phyloP scores from a whole-genome alignment of 2,797 vertebrate genomes.

The Oreortyx pictus region DNA sequence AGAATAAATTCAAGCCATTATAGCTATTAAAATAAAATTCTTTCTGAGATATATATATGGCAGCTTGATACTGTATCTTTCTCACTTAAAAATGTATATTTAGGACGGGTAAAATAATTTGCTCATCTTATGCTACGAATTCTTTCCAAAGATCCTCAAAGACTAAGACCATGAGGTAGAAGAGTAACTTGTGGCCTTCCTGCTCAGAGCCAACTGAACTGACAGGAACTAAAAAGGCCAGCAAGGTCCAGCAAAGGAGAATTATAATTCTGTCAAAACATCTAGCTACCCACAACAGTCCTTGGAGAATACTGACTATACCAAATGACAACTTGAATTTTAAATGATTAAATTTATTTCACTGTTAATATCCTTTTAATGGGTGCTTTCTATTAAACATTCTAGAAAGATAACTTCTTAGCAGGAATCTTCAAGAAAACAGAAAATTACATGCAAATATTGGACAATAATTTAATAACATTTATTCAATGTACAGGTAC shows the following conservation, averaged over 20 bases:
- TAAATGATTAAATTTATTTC: not conserved
- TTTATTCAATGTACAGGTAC: not conserved
- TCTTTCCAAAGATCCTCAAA: not conserved
- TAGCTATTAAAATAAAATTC: not conserved
- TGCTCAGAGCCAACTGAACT: not conserved
- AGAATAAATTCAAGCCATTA: not conserved
- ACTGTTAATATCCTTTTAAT: not conserved
- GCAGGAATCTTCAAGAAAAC: not conserved
- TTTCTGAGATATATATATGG: not conserved
- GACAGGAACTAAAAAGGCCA: not conserved
- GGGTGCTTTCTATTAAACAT: constrained; percentile 26
- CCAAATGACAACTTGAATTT: constrained; percentile 1
- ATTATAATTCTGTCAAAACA: not conserved
- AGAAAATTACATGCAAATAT: constrained; percentile 12
- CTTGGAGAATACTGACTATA: not conserved
- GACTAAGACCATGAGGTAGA: not conserved
- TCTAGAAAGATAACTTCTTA: not conserved
- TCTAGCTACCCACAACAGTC: not conserved
- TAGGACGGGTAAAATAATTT: not conserved
- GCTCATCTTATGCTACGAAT: not conserved
- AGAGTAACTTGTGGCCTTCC: not conserved
- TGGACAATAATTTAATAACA: not conserved
- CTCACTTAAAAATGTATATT: not conserved
- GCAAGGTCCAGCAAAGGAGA: not conserved
- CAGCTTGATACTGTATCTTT: not conserved